Evolutionary conservation across 2,888 invertebrate genomes (phyloP).

Genomic region (Harpalus rubripes): DNA sequence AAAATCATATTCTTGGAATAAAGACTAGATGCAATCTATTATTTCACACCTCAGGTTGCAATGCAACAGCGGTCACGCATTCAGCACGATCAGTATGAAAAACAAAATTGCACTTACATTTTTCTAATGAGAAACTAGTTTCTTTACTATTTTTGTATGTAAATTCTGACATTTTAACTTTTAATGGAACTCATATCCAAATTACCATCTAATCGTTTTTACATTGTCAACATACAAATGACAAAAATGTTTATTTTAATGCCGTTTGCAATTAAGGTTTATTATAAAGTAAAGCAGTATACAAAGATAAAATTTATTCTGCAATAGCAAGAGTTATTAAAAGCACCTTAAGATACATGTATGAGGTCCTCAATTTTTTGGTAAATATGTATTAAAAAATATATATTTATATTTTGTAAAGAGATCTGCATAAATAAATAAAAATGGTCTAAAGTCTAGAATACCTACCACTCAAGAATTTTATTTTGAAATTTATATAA

Average conservation of each 20-base stretch:
- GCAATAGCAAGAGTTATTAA: slow-evolving; percentile 22
- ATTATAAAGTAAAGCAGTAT: not conserved
- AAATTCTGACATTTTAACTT: slow-evolving; percentile 47
- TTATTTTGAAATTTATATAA: too few species aligned
- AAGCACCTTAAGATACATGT: slow-evolving; percentile 7
- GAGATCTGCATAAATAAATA: slow-evolving; percentile 25
- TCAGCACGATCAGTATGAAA: slow-evolving; percentile 24
- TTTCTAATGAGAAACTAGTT: slow-evolving; percentile 29
- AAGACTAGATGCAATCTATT: slow-evolving; percentile 42
- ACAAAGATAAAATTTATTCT: slow-evolving; percentile 23
- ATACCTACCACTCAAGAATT: too few species aligned
- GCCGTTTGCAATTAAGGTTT: not conserved
- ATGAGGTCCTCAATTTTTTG: slow-evolving; percentile 21
- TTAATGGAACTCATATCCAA: slow-evolving; percentile 25
- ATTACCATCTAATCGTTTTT: slow-evolving; percentile 29
- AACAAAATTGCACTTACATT: slow-evolving; percentile 42
- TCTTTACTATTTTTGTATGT: slow-evolving; percentile 38
- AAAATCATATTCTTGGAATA: slow-evolving; percentile 41
- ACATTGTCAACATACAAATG: not conserved
- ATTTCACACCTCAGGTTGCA: slow-evolving; percentile 36
- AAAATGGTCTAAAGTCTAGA: too few species aligned
- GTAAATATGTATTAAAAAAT: slow-evolving; percentile 19
- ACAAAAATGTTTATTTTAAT: not conserved
- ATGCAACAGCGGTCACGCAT: slow-evolving; percentile 33
- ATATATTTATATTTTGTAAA: slow-evolving; percentile 13